Conservation (phyloP, 2,888 invertebrate genomes). For the Imbricaverruca yamaguchii region DNA sequence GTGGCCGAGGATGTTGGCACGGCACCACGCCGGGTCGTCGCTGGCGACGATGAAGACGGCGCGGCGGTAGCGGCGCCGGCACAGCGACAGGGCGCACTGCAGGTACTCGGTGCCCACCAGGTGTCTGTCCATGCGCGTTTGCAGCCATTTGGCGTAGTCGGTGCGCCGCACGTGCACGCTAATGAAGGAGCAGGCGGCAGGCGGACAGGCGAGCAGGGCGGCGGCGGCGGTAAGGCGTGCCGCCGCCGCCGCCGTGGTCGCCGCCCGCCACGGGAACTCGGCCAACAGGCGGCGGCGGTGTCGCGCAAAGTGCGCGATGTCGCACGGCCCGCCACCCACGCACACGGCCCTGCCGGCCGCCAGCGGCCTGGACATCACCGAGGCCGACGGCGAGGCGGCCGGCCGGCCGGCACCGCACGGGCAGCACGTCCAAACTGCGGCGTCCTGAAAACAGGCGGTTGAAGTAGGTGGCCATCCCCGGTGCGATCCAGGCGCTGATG, state of each 20-base stretch:
- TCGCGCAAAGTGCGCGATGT: neutral
- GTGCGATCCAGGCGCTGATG: neutral
- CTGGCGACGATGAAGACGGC: neutral
- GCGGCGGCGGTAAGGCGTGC: neutral
- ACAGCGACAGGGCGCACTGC: neutral
- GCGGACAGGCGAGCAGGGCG: neutral
- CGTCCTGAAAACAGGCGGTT: neutral
- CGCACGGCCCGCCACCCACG: neutral
- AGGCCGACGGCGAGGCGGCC: neutral
- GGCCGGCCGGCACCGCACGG: neutral
- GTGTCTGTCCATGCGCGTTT: neutral
- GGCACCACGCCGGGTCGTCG: neutral
- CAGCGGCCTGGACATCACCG: neutral
- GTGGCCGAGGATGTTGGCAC: neutral
- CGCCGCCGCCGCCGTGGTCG: neutral
- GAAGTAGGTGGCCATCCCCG: neutral
- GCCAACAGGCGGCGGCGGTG: neutral
- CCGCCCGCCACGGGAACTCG: neutral
- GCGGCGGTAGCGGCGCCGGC: neutral
- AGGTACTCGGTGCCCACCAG: neutral
- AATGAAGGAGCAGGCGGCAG: neutral
- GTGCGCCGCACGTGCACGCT: conserved; percentile 3
- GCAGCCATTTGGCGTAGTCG: neutral
- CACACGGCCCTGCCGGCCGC: neutral
- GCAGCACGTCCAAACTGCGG: neutral